Percentiles rank a stretch among this genome's conserved stretches.
Evolutionary conservation across 1,140 invertebrate species (phyloP).

Genomic region (Drosophila bipectinata): DNA sequence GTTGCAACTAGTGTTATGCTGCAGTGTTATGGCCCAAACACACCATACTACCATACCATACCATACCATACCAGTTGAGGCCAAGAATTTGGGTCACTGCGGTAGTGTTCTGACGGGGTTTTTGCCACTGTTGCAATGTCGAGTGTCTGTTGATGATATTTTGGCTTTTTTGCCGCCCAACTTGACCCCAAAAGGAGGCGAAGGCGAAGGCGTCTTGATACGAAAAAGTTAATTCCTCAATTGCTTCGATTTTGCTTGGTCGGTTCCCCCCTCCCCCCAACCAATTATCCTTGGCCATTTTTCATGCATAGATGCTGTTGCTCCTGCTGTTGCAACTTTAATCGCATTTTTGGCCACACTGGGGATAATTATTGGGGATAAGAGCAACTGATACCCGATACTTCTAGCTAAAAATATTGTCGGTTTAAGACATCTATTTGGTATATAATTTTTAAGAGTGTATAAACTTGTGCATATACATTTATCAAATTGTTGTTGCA

Average conservation of each 20-base stretch:
- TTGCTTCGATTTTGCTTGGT: conserved; percentile 31
- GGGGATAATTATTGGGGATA: not conserved
- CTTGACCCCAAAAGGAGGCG: not conserved
- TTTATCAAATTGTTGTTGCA: conserved; percentile 79
- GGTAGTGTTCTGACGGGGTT: conserved; percentile 55
- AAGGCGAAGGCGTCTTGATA: not conserved
- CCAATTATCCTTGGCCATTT: conserved; percentile 39
- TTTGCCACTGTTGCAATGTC: conserved; percentile 56
- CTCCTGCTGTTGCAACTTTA: conserved; percentile 27
- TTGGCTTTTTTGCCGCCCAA: conserved; percentile 9
- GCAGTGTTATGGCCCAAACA: conserved; percentile 11
- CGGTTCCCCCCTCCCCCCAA: not conserved
- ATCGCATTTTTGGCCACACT: conserved; percentile 38
- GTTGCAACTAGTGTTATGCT: conserved; percentile 13
- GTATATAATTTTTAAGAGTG: not conserved
- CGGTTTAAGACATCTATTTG: not conserved
- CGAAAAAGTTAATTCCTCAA: conserved; percentile 15
- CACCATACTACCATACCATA: too few relatives aligned
- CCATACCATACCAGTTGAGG: too few relatives aligned
- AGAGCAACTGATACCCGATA: too few relatives aligned
- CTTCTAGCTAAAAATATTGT: too few relatives aligned
- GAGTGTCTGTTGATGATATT: conserved; percentile 28
- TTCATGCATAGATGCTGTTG: conserved; percentile 26
- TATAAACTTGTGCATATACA: conserved; percentile 45
- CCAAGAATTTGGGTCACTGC: conserved; percentile 74